These are phyloP conservation scores for Bubalus kerabau DNA, from an alignment of 2,113 vertebrate species.

Conservation along the genomic window DNA sequence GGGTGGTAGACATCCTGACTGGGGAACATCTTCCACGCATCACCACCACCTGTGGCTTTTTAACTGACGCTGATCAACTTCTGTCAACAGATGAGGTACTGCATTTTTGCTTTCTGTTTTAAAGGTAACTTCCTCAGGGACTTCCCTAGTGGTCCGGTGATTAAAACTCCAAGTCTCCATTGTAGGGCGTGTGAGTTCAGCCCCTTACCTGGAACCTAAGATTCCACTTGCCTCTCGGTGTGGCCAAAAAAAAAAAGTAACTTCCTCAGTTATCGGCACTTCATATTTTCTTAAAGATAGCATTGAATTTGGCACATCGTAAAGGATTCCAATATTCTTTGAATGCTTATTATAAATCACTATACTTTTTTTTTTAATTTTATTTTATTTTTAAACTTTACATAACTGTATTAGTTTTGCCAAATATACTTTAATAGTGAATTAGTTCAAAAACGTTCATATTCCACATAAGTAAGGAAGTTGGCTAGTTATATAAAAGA, in stretches of 20 bases:
- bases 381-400: too few relatives aligned
- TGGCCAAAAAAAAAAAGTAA: not conserved
- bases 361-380: too few relatives aligned
- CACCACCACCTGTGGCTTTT: conserved; percentile 8
- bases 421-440: not conserved
- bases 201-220: not conserved
- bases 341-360: not conserved
- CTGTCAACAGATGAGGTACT: conserved; percentile 43
- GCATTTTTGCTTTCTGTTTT: not conserved
- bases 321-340: not conserved
- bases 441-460: not conserved
- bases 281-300: not conserved
- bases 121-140: not conserved
- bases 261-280: not conserved
- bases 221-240: not conserved
- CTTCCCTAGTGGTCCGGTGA: not conserved
- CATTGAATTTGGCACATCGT: not conserved
- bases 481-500: not conserved
- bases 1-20: conserved; percentile 45
- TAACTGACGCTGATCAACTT: not conserved
- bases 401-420: too few relatives aligned
- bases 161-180: not conserved
- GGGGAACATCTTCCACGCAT: not conserved
- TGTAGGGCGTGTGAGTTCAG: not conserved
- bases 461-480: not conserved